These are phyloP conservation scores for Parapristionchus giblindavisi DNA, from an alignment of 2,888 invertebrate species.

Conservation along the genomic window DNA sequence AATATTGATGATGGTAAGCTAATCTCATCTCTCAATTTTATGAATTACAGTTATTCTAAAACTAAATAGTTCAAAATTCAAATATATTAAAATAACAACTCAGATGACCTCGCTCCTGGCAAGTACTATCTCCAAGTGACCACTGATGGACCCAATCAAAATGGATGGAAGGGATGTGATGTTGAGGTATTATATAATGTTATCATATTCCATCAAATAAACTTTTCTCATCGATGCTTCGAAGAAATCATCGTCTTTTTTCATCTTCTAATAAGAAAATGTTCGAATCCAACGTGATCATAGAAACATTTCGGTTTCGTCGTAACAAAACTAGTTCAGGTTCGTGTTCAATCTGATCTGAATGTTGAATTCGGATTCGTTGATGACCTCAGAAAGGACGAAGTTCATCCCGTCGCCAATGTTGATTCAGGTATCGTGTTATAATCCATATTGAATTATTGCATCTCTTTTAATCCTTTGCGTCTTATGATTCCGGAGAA, in stretches of 20 bases:
- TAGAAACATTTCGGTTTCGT: no score
- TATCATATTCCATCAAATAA: background rate
- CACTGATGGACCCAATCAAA: background rate
- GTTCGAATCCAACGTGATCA: background rate
- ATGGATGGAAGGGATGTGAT: constrained; percentile 22
- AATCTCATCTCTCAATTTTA: no score
- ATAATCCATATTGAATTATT: no score
- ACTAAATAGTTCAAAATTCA: background rate
- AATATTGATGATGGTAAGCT: constrained; percentile 45
- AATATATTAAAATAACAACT: background rate
- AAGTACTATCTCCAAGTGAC: constrained; percentile 23
- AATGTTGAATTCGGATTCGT: constrained; percentile 35
- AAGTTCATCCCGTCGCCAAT: constrained; percentile 5
- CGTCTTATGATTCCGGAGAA: background rate
- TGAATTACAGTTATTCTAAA: no score
- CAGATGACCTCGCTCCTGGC: constrained; percentile 32
- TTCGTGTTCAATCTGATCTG: constrained; percentile 31
- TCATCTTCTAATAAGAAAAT: no score
- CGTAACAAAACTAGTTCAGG: background rate
- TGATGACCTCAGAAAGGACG: constrained; percentile 21
- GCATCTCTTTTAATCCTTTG: background rate
- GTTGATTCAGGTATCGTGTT: constrained; percentile 14
- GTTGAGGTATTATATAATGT: background rate
- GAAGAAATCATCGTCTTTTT: no score
- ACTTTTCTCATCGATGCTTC: no score